Percentiles rank a stretch among this genome's conserved stretches.
Evolutionary conservation across 2,797 vertebrate genomes (phyloP).

Genomic region (Argya squamiceps): DNA sequence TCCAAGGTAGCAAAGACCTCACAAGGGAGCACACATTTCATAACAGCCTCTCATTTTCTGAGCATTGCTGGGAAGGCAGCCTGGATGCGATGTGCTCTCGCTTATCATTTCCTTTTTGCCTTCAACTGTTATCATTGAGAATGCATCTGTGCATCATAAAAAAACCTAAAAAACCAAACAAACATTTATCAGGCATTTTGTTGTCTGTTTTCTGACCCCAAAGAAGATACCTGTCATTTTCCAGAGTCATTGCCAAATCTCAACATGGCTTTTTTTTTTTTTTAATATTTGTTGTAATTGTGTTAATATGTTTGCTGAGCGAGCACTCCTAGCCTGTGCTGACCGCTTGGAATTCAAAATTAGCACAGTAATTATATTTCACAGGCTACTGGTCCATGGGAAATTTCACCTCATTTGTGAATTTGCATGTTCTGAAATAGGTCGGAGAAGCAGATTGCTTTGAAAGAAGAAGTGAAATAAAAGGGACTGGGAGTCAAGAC

Average conservation of each 20-base stretch:
- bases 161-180: neutral
- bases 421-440: slow-evolving; percentile 71
- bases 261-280: neutral
- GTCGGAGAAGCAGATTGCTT: slow-evolving; percentile 71
- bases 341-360: slow-evolving; percentile 71
- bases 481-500: slow-evolving; percentile 34
- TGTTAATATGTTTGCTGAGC: slow-evolving; percentile 14
- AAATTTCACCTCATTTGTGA: slow-evolving; percentile 54
- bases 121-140: neutral
- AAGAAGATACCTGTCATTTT: slow-evolving; percentile 4
- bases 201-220: neutral
- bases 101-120: neutral
- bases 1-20: slow-evolving; percentile 39
- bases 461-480: slow-evolving; percentile 55
- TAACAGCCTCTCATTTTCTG: slow-evolving; percentile 9
- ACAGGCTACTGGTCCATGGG: slow-evolving; percentile 58
- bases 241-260: neutral
- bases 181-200: neutral
- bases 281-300: neutral
- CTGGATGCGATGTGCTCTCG: neutral
- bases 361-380: slow-evolving; percentile 73
- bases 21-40: neutral
- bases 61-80: neutral
- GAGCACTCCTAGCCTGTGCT: slow-evolving; percentile 36
- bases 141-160: neutral